Base-by-base conservation (phyloP, 2,888 invertebrate genomes). In the Clistopyga incitator region DNA sequence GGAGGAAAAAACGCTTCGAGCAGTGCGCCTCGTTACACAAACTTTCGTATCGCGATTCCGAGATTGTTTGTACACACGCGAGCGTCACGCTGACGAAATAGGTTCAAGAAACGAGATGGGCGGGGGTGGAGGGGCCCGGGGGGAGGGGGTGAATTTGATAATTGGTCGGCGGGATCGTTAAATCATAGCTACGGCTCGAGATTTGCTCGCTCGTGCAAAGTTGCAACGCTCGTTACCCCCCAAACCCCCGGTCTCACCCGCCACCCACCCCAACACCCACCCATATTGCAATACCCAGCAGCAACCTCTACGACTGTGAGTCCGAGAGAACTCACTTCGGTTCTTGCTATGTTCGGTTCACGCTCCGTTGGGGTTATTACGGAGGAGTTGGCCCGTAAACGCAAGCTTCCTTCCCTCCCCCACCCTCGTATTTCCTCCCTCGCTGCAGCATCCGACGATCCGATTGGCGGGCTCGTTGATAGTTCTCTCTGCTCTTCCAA, bases 91-190 rank as follows among this genome's bases (percentile, higher is more conserved):
- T 29, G 54, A 42, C 25, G 65, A 54, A 42, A 76, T 15, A 75
- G 38, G 45, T 10, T 23, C 23, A 8, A 13, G 42, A 6, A 20
- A 61, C 59, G 13, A 20, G 71, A 61, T 25, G 56, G 47, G 59
- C 11, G 25, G 59, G 15, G 47, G 38, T 6, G 18, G n/a, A 20
- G 42, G 25, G 68, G 47, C 29, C 54, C n/a, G n/a, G n/a, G 56
- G 47, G 59, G 11, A 18, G 59, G 15, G 47, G 38, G 4, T 56
- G 71, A 74, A 84, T 83, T 86, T 80, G 71, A 79, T 83, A 83
- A 84, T 84, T 86, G 79, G 81, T 83, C 68, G 61, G 59, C 65
- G 61, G 61, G 82, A 82, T 84, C 85, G 78, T 84, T 86, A 78
- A 78, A 81, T 77, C 78, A 76, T 65, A 23, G 38, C 47, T 52